Conservation (phyloP, 2,888 invertebrate genomes). For the Salpingus planirostris region DNA sequence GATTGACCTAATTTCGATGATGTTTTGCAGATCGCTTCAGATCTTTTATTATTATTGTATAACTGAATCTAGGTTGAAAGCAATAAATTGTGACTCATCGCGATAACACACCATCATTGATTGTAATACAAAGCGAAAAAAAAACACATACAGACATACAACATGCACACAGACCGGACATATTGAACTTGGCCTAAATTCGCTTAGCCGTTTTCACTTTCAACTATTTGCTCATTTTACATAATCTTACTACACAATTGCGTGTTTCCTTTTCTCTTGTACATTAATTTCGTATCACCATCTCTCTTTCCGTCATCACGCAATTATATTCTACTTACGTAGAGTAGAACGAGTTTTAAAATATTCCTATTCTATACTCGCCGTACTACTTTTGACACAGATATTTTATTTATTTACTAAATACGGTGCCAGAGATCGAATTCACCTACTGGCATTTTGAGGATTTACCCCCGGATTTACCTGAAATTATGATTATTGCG, state of each 20-base stretch:
- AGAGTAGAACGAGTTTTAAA: slow-evolving; percentile 15
- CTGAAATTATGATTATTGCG: too few relatives aligned
- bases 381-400: slow-evolving; percentile 7
- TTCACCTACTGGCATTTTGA: background rate
- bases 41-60: too few relatives aligned
- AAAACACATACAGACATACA: too few relatives aligned
- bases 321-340: slow-evolving; percentile 7
- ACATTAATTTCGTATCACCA: slow-evolving; percentile 4
- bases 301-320: slow-evolving; percentile 9
- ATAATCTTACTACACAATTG: slow-evolving; percentile 25
- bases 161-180: slow-evolving; percentile 18
- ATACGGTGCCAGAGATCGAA: background rate
- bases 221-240: slow-evolving; percentile 35
- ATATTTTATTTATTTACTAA: slow-evolving; percentile 9
- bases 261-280: too few relatives aligned
- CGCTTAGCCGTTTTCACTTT: slow-evolving; percentile 36
- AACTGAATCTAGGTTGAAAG: too few relatives aligned
- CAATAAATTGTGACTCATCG: too few relatives aligned
- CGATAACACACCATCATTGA: too few relatives aligned
- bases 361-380: slow-evolving; percentile 4
- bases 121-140: too few relatives aligned
- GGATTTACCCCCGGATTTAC: too few relatives aligned
- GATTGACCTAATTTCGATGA: too few relatives aligned
- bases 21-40: too few relatives aligned
- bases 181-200: slow-evolving; percentile 39